phyloP scores from a whole-genome alignment of 1,140 invertebrate species.

The Cotesia glomerata region DNA sequence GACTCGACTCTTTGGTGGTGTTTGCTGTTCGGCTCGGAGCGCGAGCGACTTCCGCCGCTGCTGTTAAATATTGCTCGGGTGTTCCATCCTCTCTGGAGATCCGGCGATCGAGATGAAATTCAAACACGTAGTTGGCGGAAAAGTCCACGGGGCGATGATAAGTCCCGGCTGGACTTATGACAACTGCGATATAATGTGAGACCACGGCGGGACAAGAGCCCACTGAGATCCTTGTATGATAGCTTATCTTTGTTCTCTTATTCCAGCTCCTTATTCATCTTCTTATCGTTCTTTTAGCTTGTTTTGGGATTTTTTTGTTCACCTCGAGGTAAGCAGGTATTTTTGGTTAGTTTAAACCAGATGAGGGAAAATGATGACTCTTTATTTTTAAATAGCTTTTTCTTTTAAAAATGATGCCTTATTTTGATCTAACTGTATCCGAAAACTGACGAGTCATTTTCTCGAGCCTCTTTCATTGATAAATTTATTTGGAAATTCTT shows the following conservation, averaged over 20 bases:
- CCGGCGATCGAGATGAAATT: not conserved
- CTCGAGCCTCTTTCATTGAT: not conserved
- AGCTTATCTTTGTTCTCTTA: not conserved
- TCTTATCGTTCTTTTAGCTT: not conserved
- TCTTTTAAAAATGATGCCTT: too few species aligned
- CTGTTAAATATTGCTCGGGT: too few species aligned
- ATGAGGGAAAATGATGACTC: too few species aligned
- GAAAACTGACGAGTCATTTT: not conserved
- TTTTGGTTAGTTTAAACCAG: too few species aligned
- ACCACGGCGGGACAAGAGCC: not conserved
- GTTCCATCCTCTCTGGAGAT: not conserved
- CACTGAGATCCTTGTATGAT: not conserved
- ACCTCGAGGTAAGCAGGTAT: too few species aligned
- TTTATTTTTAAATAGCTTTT: too few species aligned
- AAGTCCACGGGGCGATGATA: not conserved
- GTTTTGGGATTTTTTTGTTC: not conserved
- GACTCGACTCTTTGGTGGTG: too few species aligned
- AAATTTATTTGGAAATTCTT: too few species aligned
- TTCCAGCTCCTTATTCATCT: not conserved
- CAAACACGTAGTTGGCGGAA: constrained; percentile 10
- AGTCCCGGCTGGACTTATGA: not conserved
- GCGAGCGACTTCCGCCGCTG: too few species aligned
- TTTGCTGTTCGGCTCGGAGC: too few species aligned
- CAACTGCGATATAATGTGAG: not conserved
- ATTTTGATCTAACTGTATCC: too few species aligned